Percentiles rank a stretch among this genome's conserved stretches.
These are phyloP conservation scores for Rhabdophis nuchalis DNA, from an alignment of 2,797 vertebrate genomes.

Conservation along the genomic window DNA sequence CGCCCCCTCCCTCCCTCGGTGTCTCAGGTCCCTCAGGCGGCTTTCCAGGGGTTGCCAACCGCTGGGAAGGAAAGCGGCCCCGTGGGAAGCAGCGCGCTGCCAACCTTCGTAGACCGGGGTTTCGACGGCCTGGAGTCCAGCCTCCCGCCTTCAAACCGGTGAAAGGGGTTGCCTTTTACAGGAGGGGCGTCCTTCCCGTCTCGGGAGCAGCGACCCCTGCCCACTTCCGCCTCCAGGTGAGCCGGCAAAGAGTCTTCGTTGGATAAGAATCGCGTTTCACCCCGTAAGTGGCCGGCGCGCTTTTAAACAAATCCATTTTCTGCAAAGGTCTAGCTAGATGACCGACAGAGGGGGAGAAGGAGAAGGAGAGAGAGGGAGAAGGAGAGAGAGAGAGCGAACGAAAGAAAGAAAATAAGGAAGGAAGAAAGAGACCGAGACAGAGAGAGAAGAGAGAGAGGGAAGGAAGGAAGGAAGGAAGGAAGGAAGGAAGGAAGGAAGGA, in stretches of 20 bases:
- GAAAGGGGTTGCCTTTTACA: too few relatives aligned
- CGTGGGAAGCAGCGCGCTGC: not conserved
- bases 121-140: not conserved
- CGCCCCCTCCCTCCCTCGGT: not conserved
- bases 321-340: not conserved
- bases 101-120: too few relatives aligned
- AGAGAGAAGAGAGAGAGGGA: too few relatives aligned
- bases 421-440: too few relatives aligned
- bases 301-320: not conserved
- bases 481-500: too few relatives aligned
- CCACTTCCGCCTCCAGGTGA: not conserved
- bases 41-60: not conserved
- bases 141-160: too few relatives aligned
- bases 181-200: too few relatives aligned
- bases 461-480: too few relatives aligned
- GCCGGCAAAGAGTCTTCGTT: not conserved
- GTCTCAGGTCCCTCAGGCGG: not conserved
- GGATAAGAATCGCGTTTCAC: not conserved
- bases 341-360: too few relatives aligned
- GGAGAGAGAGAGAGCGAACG: too few relatives aligned
- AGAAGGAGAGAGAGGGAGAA: too few relatives aligned
- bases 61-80: not conserved
- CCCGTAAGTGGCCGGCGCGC: accelerated
- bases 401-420: too few relatives aligned
- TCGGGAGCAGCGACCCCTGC: not conserved